Base-by-base conservation (phyloP, 2,113 vertebrate genomes). In the Grammomys surdaster region DNA sequence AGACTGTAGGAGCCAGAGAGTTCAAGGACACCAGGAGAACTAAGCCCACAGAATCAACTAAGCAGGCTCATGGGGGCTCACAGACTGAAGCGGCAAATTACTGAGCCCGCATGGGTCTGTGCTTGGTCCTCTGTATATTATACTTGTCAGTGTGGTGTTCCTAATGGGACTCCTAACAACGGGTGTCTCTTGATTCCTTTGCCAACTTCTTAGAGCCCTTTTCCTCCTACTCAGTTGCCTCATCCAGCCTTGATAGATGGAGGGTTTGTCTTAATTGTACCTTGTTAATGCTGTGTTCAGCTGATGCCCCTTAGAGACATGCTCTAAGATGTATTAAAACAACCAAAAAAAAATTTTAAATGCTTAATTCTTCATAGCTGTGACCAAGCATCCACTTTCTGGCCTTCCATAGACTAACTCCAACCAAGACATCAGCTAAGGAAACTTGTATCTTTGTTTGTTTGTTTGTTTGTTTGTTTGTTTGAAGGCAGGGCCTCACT, bases 341-440 rank as follows among this genome's bases (percentile, higher is more conserved):
- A 78, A 56, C 4, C 31, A 51, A 51, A 17, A 1, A 17, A 33
- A 36, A 70, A 36, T 70, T 72, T n/a, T 19, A 72, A 75, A 11
- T 1, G 14, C 40, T 51, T 3, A 1, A 22, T 33, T n/a, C 43
- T 33, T 88, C 14, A 0, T 10, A 4, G 56, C 58, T 26, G 43
- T 12, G 46, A 56, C n/a, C 6, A 1, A 0, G 36, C 31, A 7
- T 69, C 86, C 22, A 3, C 4, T 56, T 51, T 28, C 24, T 48
- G 33, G 69, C 67, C 73, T 46, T 67, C 51, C 1, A 0, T 10
- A 73, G 65, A 82, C 67, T 20, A 36, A 33, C 72, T n/a, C 20
- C 51, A 40, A 24, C 51, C 40, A 14, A 14, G 87, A 31, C 56
- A 24, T 28, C 58, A 8, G 84, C 67, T 89, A 22, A 22, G 54